Percentiles rank a stretch among this genome's conserved stretches.
Evolutionary conservation across 30 jellyfish, hydroid and myxozoan species (phyloP).

Genomic region (Aurelia sp.): DNA sequence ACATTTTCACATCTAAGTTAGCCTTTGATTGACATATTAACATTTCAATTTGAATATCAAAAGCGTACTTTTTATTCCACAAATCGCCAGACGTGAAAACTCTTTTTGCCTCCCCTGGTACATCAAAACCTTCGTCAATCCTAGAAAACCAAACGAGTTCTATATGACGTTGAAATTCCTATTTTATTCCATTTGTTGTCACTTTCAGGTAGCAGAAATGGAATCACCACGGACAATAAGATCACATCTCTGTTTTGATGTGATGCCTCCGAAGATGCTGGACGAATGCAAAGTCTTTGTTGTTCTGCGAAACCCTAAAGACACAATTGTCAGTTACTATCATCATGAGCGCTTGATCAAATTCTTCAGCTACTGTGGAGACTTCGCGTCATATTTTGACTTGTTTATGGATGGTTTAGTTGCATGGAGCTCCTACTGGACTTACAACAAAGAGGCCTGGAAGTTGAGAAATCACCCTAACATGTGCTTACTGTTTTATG

Average conservation of each 20-base stretch:
- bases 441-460: conserved; percentile 51
- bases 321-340: conserved; percentile 30
- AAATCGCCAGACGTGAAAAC: no score
- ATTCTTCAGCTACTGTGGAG: conserved; percentile 24
- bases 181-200: not conserved
- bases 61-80: no score
- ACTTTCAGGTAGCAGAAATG: conserved; percentile 23
- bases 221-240: conserved; percentile 41
- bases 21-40: no score
- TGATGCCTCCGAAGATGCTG: conserved; percentile 35
- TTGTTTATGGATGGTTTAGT: conserved; percentile 21
- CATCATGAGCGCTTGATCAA: conserved; percentile 38
- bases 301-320: conserved; percentile 49
- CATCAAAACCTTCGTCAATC: no score
- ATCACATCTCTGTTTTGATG: conserved; percentile 39
- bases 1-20: no score
- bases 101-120: no score
- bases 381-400: conserved; percentile 30
- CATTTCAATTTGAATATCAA: no score
- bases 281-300: conserved; percentile 45
- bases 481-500: conserved; percentile 29
- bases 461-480: conserved; percentile 43
- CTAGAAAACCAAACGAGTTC: no score
- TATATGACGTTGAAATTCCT: no score
- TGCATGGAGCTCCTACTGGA: conserved; percentile 59